phyloP scores from a whole-genome alignment of 2,888 invertebrate species.

The Phalera bucephala region DNA sequence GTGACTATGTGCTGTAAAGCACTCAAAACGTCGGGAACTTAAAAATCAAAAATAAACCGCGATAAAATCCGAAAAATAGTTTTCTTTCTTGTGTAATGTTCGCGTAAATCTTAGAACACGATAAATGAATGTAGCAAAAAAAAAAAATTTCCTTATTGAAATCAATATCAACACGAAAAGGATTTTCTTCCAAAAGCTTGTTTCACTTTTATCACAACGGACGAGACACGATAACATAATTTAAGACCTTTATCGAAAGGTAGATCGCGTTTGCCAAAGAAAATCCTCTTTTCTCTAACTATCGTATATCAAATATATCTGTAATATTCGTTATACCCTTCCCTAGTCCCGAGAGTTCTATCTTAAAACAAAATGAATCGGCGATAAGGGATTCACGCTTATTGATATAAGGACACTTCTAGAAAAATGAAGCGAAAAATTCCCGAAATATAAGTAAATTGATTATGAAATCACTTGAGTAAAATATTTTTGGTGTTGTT shows the following conservation, averaged over 20 bases:
- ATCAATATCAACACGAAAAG: no score
- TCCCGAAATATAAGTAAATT: neutral
- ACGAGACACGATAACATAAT: slow-evolving; percentile 63
- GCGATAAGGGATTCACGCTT: slow-evolving; percentile 48
- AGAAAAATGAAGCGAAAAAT: slow-evolving; percentile 1
- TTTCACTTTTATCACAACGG: no score
- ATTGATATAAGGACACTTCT: slow-evolving; percentile 9
- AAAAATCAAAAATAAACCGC: no score
- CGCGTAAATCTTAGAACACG: no score
- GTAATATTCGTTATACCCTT: slow-evolving; percentile 49
- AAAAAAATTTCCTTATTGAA: slow-evolving; percentile 5
- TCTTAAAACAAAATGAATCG: slow-evolving; percentile 55
- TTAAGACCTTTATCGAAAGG: slow-evolving; percentile 55
- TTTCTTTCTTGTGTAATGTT: no score
- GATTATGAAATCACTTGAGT: neutral
- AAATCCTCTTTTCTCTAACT: slow-evolving; percentile 29
- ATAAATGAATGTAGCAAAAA: no score
- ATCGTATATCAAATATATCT: slow-evolving; percentile 40
- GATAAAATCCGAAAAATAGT: no score
- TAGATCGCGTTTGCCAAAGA: slow-evolving; percentile 40
- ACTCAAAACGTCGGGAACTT: no score
- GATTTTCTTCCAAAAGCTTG: no score
- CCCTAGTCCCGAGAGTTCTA: slow-evolving; percentile 55
- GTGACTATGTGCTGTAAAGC: no score
- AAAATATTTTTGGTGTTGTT: no score